These are phyloP conservation scores for Lates calcarifer DNA, from an alignment of 2,113 vertebrate genomes.

Conservation along the genomic window DNA sequence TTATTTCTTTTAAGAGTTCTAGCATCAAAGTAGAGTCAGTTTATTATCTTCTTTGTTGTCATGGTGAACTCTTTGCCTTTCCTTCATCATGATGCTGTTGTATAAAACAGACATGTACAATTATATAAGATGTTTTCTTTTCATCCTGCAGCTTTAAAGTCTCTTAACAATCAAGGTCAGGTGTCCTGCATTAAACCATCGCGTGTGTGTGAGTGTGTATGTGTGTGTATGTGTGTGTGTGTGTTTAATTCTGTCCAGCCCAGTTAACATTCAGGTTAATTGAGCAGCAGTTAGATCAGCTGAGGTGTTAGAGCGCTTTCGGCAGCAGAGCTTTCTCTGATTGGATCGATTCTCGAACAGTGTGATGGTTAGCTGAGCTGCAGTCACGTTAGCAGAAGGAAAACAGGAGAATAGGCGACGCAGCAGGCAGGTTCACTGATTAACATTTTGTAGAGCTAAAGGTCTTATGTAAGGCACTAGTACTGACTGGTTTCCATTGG, in stretches of 20 bases:
- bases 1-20: too few relatives aligned
- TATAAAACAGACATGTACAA: not conserved
- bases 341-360: not conserved
- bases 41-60: too few relatives aligned
- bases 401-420: too few relatives aligned
- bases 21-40: too few relatives aligned
- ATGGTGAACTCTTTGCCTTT: too few relatives aligned
- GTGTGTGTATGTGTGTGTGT: slow-evolving; percentile 4
- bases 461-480: too few relatives aligned
- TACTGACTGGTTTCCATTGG: too few relatives aligned
- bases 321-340: not conserved
- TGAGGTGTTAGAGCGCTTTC: not conserved
- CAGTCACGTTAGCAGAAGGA: too few relatives aligned
- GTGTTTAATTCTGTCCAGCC: slow-evolving; percentile 22
- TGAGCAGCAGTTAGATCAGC: slow-evolving; percentile 1
- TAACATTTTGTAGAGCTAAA: too few relatives aligned
- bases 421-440: too few relatives aligned
- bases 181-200: not conserved
- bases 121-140: slow-evolving; percentile 11
- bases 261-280: slow-evolving; percentile 48
- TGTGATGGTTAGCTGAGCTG: not conserved
- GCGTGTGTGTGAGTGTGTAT: slow-evolving; percentile 1
- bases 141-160: slow-evolving; percentile 5
- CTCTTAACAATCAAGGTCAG: not conserved
- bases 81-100: not conserved